Conservation (phyloP, 2,888 invertebrate species). For the Eupithecia vulgata region DNA sequence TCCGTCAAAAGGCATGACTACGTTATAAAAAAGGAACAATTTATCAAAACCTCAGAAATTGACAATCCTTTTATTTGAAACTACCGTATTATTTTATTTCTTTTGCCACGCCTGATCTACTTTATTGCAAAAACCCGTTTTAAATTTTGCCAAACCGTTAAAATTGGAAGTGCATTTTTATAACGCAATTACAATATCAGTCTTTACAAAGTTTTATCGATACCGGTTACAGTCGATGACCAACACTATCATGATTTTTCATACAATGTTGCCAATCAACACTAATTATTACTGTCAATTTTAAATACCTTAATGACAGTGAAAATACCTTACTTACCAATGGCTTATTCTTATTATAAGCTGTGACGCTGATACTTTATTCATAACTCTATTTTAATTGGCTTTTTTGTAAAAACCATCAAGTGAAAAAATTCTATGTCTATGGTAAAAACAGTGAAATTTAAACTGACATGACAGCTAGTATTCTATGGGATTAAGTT, state of each 20-base stretch:
- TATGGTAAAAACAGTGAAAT: neutral
- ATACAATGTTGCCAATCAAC: constrained; percentile 11
- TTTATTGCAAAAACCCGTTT: constrained; percentile 11
- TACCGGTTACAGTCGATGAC: constrained; percentile 15
- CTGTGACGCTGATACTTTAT: no score
- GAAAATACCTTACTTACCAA: constrained; percentile 43
- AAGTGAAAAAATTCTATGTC: no score
- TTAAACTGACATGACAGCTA: neutral
- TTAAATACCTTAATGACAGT: constrained; percentile 11
- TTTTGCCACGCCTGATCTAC: neutral
- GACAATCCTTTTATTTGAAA: neutral
- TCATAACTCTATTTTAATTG: neutral
- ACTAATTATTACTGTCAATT: neutral
- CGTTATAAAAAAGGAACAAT: neutral
- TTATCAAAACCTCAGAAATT: neutral
- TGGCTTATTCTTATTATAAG: constrained; percentile 35
- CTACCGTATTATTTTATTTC: neutral
- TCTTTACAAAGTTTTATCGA: constrained; percentile 24
- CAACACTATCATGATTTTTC: constrained; percentile 26
- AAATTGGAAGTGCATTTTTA: constrained; percentile 16
- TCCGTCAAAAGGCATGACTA: neutral
- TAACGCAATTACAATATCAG: constrained; percentile 15
- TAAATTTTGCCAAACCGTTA: constrained; percentile 1
- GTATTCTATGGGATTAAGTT: constrained; percentile 25
- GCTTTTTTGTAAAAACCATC: no score